phyloP scores from a whole-genome alignment of 35 echinoderm and acorn worm species.

The Ptychodera flava region DNA sequence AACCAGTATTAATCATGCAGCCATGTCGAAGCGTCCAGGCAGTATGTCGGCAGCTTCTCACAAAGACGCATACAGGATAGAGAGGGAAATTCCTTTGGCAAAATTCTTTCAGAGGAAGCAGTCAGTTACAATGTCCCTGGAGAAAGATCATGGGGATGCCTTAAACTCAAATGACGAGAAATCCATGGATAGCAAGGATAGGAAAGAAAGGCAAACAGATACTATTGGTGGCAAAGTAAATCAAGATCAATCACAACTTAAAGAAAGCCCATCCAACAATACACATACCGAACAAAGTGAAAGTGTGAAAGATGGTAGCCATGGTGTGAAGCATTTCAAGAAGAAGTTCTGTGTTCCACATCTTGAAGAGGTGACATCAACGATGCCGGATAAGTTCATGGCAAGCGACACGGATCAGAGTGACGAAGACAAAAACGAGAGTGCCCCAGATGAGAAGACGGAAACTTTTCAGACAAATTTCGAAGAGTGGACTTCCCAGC shows the following conservation, averaged over 20 bases:
- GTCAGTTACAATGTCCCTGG: background rate
- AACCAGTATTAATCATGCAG: background rate
- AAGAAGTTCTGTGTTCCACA: background rate
- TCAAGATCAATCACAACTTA: too few relatives aligned
- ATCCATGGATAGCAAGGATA: too few relatives aligned
- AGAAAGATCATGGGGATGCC: background rate
- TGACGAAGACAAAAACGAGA: background rate
- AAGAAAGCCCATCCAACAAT: background rate
- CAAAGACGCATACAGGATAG: background rate
- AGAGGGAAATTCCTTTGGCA: background rate
- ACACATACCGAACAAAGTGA: background rate
- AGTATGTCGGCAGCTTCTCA: background rate
- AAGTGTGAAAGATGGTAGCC: background rate
- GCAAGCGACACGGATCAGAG: background rate
- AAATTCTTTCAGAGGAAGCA: background rate
- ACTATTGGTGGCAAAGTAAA: too few relatives aligned
- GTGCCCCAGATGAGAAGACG: too few relatives aligned
- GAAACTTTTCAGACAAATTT: too few relatives aligned
- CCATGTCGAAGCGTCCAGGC: background rate
- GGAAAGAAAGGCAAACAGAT: too few relatives aligned
- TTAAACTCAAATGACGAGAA: too few relatives aligned
- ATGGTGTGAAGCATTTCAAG: background rate
- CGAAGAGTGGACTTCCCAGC: too few relatives aligned
- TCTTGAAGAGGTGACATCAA: background rate
- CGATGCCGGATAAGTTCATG: background rate